Conservation (phyloP, 2,888 invertebrate genomes). For the Drosophila anomalata region DNA sequence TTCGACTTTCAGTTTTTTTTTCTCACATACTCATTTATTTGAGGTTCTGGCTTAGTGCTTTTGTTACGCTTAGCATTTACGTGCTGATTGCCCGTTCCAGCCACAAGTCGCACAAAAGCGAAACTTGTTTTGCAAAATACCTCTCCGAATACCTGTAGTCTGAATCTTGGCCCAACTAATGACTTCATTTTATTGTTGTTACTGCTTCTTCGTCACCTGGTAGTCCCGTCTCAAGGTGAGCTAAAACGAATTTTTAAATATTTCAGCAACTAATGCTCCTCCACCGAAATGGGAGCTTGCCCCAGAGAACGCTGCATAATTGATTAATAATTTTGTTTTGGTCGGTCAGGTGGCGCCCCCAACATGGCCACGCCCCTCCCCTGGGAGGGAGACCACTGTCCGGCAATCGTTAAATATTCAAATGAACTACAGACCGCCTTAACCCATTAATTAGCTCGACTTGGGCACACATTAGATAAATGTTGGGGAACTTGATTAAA, state of each 20-base stretch:
- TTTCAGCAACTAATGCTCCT: conserved; percentile 21
- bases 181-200: conserved; percentile 35
- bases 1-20: conserved; percentile 38
- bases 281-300: conserved; percentile 8
- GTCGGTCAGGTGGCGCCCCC: conserved; percentile 36
- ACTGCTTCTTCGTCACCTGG: conserved; percentile 3
- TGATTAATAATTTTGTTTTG: conserved; percentile 64
- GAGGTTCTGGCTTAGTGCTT: conserved; percentile 15
- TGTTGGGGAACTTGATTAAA: conserved; percentile 38
- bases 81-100: conserved; percentile 41
- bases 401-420: conserved; percentile 63
- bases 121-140: conserved; percentile 67
- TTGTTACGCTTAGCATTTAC: conserved; percentile 52
- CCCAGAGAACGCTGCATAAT: conserved; percentile 67
- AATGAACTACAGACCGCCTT: conserved; percentile 56
- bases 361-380: conserved; percentile 25
- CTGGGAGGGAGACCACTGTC: conserved; percentile 1
- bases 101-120: conserved; percentile 59
- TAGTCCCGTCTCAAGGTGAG: conserved; percentile 35
- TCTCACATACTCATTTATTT: conserved; percentile 40
- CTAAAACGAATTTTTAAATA: conserved; percentile 17
- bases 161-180: conserved; percentile 40
- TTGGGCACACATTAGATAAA: conserved; percentile 68
- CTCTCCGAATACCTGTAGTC: conserved; percentile 15
- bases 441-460: conserved; percentile 65